These are phyloP conservation scores for Anhinga anhinga DNA, from an alignment of 2,113 vertebrate species.

Conservation along the genomic window DNA sequence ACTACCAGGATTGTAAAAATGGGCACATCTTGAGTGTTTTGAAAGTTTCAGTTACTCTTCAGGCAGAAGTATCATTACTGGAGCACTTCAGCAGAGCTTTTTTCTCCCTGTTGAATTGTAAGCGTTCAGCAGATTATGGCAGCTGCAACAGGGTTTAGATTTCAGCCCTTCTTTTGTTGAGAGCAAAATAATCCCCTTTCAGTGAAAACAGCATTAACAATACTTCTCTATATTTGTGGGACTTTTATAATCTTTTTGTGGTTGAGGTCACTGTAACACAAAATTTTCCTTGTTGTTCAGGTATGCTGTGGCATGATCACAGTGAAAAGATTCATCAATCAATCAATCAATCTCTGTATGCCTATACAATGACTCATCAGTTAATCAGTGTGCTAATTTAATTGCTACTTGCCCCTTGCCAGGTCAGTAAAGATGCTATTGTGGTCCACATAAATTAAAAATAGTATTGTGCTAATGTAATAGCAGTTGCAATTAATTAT, in stretches of 20 bases:
- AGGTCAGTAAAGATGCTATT: neutral
- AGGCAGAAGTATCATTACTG: conserved; percentile 8
- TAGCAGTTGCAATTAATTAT: conserved; percentile 65
- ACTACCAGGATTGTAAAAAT: neutral
- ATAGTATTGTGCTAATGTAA: conserved; percentile 50
- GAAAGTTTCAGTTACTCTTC: conserved; percentile 51
- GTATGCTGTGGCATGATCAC: neutral
- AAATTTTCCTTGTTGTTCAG: neutral
- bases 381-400: conserved; percentile 15
- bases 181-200: conserved; percentile 19
- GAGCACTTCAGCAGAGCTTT: conserved; percentile 17
- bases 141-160: conserved; percentile 18
- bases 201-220: neutral
- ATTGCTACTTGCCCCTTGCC: conserved; percentile 9
- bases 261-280: neutral
- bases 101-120: neutral
- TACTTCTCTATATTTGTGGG: neutral
- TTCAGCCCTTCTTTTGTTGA: conserved; percentile 35
- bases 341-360: neutral
- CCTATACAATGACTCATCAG: neutral
- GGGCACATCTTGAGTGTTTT: conserved; percentile 25
- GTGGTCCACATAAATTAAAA: conserved; percentile 55
- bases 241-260: neutral
- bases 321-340: neutral
- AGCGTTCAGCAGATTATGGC: neutral